phyloP scores from a whole-genome alignment of 2,888 invertebrate genomes.

The Microplitis manilae region DNA sequence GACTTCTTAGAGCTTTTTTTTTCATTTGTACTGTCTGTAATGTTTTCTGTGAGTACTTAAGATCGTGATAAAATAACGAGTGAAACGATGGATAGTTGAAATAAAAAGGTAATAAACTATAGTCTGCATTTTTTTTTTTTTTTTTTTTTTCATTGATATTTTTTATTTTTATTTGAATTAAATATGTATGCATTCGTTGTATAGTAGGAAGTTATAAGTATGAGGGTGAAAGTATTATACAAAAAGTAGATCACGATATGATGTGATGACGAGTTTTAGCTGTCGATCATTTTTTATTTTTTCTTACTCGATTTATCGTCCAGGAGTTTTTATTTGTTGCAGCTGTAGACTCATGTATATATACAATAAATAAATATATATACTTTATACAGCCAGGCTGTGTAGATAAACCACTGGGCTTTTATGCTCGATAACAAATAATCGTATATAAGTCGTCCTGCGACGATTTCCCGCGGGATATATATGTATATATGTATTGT shows the following conservation, averaged over 20 bases:
- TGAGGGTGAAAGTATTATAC: slow-evolving; percentile 7
- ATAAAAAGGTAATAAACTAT: too few species aligned
- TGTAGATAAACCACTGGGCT: slow-evolving; percentile 15
- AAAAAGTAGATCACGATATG: slow-evolving; percentile 50
- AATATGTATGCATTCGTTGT: neutral
- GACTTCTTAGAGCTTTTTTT: too few species aligned
- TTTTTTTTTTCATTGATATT: too few species aligned
- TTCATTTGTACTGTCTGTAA: too few species aligned
- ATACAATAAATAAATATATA: too few species aligned
- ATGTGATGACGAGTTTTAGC: slow-evolving; percentile 10
- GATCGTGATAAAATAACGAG: too few species aligned
- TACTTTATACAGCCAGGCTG: too few species aligned
- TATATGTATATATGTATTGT: too few species aligned
- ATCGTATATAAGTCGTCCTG: slow-evolving; percentile 2
- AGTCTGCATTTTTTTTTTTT: too few species aligned
- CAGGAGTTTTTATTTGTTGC: slow-evolving; percentile 44
- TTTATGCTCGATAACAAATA: slow-evolving; percentile 39
- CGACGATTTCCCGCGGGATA: slow-evolving; percentile 28
- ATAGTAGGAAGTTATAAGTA: slow-evolving; percentile 16
- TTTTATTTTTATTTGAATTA: too few species aligned
- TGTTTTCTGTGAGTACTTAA: too few species aligned
- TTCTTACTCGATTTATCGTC: slow-evolving; percentile 36
- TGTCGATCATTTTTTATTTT: slow-evolving; percentile 42
- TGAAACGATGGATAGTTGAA: too few species aligned
- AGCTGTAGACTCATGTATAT: slow-evolving; percentile 47